Conservation (phyloP, 1,140 invertebrate genomes). For the Oscheius sp. region DNA sequence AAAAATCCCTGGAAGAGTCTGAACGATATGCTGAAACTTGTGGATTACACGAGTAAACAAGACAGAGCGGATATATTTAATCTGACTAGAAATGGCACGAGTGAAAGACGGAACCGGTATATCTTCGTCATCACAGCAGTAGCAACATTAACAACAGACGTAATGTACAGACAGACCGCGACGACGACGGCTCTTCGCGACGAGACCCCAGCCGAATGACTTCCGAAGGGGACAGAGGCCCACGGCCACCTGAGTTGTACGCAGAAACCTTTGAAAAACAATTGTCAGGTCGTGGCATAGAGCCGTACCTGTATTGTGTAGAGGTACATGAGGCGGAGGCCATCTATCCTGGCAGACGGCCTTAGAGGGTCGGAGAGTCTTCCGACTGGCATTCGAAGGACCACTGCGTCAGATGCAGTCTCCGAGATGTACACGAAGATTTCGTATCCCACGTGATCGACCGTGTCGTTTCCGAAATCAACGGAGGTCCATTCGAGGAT, state of each 20-base stretch:
- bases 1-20: too few species aligned
- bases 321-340: constrained; percentile 34
- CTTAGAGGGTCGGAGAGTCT: constrained; percentile 25
- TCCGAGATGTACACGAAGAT: constrained; percentile 38
- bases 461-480: constrained; percentile 27
- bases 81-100: background rate
- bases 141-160: background rate
- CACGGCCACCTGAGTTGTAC: constrained; percentile 30
- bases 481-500: constrained; percentile 31
- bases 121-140: too few species aligned
- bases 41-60: background rate
- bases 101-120: constrained; percentile 4
- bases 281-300: background rate
- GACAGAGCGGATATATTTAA: background rate
- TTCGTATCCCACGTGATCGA: constrained; percentile 25
- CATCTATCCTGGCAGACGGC: constrained; percentile 32
- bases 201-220: constrained; percentile 26
- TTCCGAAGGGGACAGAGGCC: constrained; percentile 13
- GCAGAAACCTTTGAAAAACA: constrained; percentile 15
- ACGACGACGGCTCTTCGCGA: background rate
- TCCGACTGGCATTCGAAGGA: constrained; percentile 18
- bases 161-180: too few species aligned
- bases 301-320: constrained; percentile 29
- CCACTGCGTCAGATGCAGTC: constrained; percentile 23
- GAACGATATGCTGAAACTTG: too few species aligned